These are phyloP conservation scores for Nycticorax nycticorax DNA, from an alignment of 2,113 vertebrate genomes.

Conservation along the genomic window DNA sequence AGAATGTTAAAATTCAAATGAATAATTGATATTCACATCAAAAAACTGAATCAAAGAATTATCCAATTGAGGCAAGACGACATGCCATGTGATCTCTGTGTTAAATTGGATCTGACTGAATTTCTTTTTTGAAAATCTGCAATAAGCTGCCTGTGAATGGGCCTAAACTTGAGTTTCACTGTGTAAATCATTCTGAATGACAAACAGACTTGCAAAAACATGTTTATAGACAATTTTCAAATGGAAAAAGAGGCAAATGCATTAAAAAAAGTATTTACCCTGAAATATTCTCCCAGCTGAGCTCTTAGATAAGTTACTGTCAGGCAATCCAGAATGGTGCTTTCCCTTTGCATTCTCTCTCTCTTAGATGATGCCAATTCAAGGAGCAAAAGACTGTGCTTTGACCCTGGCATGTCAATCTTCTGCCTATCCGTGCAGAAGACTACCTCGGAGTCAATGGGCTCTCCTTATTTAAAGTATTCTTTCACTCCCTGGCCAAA, in stretches of 20 bases:
- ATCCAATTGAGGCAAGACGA: constrained; percentile 23
- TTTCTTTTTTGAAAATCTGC: constrained; percentile 10
- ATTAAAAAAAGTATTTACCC: not conserved
- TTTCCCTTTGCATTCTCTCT: constrained; percentile 25
- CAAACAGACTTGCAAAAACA: constrained; percentile 18
- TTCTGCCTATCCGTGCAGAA: constrained; percentile 26
- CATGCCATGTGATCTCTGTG: not conserved
- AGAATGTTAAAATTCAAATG: constrained; percentile 42
- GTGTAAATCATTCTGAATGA: constrained; percentile 30
- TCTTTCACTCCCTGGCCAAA: not conserved
- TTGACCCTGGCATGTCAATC: constrained; percentile 27
- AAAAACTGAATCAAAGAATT: constrained; percentile 53
- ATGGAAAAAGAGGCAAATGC: not conserved
- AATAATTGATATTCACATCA: constrained; percentile 55
- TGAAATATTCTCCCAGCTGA: constrained; percentile 29
- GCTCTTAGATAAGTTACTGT: constrained; percentile 4
- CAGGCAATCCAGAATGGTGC: not conserved
- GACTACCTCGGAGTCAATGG: not conserved
- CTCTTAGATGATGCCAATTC: constrained; percentile 1
- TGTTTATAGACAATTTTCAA: constrained; percentile 17
- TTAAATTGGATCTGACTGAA: constrained; percentile 23
- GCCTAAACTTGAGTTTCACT: constrained; percentile 8
- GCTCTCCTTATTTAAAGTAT: not conserved
- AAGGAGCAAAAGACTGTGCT: not conserved
- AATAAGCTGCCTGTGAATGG: constrained; percentile 7